Evolutionary conservation across 2,888 invertebrate genomes (phyloP).

Genomic region (Stictocephala bisonia): DNA sequence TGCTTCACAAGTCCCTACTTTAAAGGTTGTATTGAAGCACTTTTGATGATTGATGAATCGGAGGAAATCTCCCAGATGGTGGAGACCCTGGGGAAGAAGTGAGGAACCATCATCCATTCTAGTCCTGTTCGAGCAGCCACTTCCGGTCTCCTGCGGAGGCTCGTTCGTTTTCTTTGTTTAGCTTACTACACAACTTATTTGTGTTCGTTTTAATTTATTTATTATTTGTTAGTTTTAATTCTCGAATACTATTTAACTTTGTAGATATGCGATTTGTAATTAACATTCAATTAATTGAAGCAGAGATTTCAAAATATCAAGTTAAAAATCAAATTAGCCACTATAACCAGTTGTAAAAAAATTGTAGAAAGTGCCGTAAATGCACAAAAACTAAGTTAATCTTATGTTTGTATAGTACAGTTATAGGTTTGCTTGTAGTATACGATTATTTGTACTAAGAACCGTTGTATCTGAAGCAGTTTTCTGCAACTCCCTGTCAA

Average conservation of each 20-base stretch:
- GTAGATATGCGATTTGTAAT: neutral
- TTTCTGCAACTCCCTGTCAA: no score
- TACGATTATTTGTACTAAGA: constrained; percentile 26
- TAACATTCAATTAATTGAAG: no score
- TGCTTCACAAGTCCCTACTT: constrained; percentile 85
- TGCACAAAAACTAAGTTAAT: constrained; percentile 53
- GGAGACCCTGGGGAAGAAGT: constrained; percentile 78
- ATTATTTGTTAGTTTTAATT: constrained; percentile 36
- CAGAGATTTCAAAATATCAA: no score
- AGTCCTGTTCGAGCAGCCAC: constrained; percentile 33
- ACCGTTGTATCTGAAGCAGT: no score
- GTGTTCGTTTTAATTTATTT: constrained; percentile 37
- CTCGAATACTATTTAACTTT: constrained; percentile 24
- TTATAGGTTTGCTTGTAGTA: constrained; percentile 40
- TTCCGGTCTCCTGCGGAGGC: no score
- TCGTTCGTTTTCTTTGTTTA: neutral
- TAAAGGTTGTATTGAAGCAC: constrained; percentile 83
- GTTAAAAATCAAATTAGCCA: neutral
- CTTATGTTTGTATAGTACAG: constrained; percentile 21
- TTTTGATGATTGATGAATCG: constrained; percentile 81
- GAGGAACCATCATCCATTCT: constrained; percentile 54
- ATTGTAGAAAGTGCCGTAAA: constrained; percentile 51
- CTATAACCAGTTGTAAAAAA: neutral
- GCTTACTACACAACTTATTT: neutral
- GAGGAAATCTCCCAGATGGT: constrained; percentile 82